Conservation (phyloP, 2,113 vertebrate species). For the Ardeotis arabs region DNA sequence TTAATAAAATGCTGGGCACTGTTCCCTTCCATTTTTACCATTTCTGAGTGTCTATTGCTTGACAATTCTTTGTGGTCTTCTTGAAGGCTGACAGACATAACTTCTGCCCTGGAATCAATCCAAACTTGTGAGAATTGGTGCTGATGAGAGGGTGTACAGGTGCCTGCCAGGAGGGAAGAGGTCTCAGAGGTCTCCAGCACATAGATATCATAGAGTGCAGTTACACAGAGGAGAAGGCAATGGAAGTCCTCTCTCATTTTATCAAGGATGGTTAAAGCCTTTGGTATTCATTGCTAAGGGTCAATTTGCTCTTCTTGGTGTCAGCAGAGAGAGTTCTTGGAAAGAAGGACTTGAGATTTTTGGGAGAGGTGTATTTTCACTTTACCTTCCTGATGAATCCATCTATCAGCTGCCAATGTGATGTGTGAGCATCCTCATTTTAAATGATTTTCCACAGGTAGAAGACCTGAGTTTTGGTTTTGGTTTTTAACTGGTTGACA, state of each 20-base stretch:
- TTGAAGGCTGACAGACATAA: neutral
- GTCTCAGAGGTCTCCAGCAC: neutral
- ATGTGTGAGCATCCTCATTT: neutral
- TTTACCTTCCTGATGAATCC: neutral
- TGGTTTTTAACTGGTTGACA: neutral
- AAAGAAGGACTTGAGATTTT: neutral
- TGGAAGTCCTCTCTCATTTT: neutral
- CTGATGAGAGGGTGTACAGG: neutral
- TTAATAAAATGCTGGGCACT: neutral
- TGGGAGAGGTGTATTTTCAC: neutral
- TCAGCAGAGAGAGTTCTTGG: neutral
- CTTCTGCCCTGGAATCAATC: neutral
- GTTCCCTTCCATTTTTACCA: neutral
- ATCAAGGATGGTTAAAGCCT: neutral
- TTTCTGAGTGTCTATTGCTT: neutral
- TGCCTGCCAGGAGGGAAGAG: neutral
- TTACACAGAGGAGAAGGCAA: neutral
- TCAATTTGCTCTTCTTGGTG: neutral
- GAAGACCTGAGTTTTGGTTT: neutral
- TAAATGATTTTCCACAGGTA: neutral
- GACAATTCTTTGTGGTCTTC: neutral
- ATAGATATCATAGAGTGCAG: neutral
- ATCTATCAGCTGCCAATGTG: neutral
- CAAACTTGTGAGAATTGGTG: neutral
- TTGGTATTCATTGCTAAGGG: neutral